A percentile compares a stretch with the other conserved stretches of the same genome.
Evolutionary conservation across 2,797 vertebrate genomes (phyloP).

Genomic region (Varecia variegata): DNA sequence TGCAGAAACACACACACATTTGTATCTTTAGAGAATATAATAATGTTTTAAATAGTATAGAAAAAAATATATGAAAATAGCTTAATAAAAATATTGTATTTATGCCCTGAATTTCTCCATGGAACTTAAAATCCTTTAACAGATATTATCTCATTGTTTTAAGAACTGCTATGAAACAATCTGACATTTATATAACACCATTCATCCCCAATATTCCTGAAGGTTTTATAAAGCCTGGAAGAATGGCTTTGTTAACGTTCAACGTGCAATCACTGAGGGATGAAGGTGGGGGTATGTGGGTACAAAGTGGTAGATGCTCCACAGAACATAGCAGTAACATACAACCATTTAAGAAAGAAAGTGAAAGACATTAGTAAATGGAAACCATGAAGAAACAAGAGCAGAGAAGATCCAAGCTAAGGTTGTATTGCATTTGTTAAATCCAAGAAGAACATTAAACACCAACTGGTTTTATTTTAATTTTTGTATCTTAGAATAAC

Average conservation of each 20-base stretch:
- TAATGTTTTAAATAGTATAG: slow-evolving; percentile 34
- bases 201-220: slow-evolving; percentile 57
- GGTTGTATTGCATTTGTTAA: not conserved
- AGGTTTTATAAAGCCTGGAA: slow-evolving; percentile 33
- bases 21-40: slow-evolving; percentile 25
- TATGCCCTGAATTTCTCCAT: slow-evolving; percentile 57
- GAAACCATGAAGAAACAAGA: slow-evolving; percentile 12
- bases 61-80: slow-evolving; percentile 56
- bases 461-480: slow-evolving; percentile 22
- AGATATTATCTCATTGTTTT: slow-evolving; percentile 77
- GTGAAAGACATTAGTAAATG: slow-evolving; percentile 1
- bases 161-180: slow-evolving; percentile 69
- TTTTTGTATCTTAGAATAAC: slow-evolving; percentile 45
- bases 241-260: slow-evolving; percentile 25
- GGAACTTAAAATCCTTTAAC: slow-evolving; percentile 60
- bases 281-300: not conserved
- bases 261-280: not conserved
- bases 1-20: not conserved
- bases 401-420: slow-evolving; percentile 15
- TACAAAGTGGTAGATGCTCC: not conserved
- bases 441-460: slow-evolving; percentile 7
- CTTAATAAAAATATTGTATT: slow-evolving; percentile 57
- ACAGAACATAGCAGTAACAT: not conserved
- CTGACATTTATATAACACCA: slow-evolving; percentile 67
- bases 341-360: slow-evolving; percentile 21